Evolutionary conservation across 2,113 vertebrate genomes (phyloP).

Genomic region (Gymnorhina tibicen): DNA sequence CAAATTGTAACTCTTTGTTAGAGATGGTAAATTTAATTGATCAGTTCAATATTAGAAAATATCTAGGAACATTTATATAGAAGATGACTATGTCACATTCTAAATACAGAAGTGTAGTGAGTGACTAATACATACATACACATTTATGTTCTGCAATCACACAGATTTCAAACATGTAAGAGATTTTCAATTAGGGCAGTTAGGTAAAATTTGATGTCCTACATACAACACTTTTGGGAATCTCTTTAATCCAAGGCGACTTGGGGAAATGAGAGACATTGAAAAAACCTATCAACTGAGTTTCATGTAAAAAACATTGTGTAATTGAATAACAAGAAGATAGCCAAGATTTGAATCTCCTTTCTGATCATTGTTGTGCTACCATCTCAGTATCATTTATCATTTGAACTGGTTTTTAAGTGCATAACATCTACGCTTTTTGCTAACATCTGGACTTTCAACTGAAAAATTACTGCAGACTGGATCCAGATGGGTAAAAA

Average conservation of each 20-base stretch:
- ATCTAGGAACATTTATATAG: not conserved
- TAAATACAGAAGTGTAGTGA: not conserved
- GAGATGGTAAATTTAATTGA: not conserved
- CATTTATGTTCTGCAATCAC: not conserved
- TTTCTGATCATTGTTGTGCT: not conserved
- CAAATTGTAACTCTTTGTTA: not conserved
- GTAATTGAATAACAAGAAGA: not conserved
- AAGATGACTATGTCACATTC: not conserved
- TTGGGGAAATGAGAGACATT: not conserved
- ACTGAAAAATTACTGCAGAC: not conserved
- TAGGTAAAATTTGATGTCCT: not conserved
- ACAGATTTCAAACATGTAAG: not conserved
- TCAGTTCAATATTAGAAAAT: not conserved
- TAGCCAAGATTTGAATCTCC: not conserved
- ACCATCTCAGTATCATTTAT: not conserved
- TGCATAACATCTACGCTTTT: not conserved
- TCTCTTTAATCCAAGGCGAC: not conserved
- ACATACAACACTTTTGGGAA: not conserved
- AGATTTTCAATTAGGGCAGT: not conserved
- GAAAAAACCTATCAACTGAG: not conserved
- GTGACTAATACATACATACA: not conserved
- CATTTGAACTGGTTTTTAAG: not conserved
- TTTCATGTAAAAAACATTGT: not conserved
- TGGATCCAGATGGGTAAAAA: not conserved
- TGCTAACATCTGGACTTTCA: not conserved